phyloP scores from a whole-genome alignment of 2,888 invertebrate species.

The Lymantria monacha region DNA sequence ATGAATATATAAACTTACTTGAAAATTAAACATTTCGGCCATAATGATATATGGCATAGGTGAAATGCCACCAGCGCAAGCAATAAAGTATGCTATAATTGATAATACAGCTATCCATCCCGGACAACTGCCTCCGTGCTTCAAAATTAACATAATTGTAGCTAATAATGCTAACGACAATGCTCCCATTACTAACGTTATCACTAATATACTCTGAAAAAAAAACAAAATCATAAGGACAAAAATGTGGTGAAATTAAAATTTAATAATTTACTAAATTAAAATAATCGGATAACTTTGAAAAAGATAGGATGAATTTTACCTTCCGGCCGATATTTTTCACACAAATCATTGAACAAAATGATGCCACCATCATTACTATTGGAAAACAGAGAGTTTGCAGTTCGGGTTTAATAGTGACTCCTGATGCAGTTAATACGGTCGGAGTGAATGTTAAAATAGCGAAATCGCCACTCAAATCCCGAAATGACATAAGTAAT shows the following conservation, averaged over 20 bases:
- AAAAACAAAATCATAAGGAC: too few relatives aligned
- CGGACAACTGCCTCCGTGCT: background rate
- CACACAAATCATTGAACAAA: background rate
- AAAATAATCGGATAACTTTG: too few relatives aligned
- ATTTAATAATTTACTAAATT: too few relatives aligned
- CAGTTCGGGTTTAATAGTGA: background rate
- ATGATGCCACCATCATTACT: background rate
- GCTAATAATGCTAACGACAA: background rate
- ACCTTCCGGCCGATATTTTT: background rate
- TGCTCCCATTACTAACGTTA: background rate
- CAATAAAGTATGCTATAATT: background rate
- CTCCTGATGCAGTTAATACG: background rate
- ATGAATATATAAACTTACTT: background rate
- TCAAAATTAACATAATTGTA: background rate
- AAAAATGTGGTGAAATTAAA: too few relatives aligned
- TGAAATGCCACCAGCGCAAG: background rate
- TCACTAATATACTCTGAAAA: background rate
- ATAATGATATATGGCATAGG: constrained; percentile 1
- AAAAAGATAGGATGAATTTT: background rate
- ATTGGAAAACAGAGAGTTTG: background rate
- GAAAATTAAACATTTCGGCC: constrained; percentile 3
- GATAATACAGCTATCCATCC: background rate
- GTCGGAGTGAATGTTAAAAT: background rate
- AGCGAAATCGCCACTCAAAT: background rate
- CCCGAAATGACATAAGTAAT: background rate